phyloP scores from a whole-genome alignment of 92 coral and sea anemone species.

The Chrysogorgia sp. region DNA sequence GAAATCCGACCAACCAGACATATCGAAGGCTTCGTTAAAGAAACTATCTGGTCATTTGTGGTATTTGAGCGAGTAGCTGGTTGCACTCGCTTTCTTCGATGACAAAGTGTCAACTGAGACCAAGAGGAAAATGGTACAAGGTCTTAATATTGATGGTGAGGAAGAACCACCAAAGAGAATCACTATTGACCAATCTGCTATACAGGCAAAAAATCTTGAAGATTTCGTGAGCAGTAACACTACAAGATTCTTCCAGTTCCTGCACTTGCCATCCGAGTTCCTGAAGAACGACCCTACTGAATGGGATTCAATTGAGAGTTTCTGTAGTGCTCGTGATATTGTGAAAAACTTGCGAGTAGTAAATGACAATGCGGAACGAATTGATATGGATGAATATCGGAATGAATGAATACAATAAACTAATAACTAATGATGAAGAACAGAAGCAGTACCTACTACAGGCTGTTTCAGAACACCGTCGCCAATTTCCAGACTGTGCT shows the following conservation, averaged over 20 bases:
- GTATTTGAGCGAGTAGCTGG: conserved; percentile 1
- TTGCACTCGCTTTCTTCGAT: conserved; percentile 1
- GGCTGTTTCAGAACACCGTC: not conserved
- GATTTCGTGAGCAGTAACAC: not conserved
- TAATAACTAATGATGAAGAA: not conserved
- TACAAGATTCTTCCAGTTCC: not conserved
- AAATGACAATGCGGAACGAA: conserved; percentile 4
- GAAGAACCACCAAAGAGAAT: not conserved
- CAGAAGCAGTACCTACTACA: not conserved
- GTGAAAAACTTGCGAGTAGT: not conserved
- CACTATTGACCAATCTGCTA: not conserved
- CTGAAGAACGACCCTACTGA: not conserved
- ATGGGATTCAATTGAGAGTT: not conserved
- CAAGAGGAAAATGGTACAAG: not conserved
- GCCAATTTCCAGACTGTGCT: too few relatives aligned
- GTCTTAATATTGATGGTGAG: not conserved
- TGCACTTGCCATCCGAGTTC: not conserved
- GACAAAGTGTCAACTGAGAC: not conserved
- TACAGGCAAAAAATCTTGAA: too few relatives aligned
- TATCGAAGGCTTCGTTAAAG: not conserved
- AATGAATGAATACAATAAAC: not conserved
- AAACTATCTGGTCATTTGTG: not conserved
- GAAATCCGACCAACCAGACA: not conserved
- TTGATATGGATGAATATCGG: not conserved
- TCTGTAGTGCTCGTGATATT: not conserved